Percentiles rank a stretch among this genome's conserved stretches.
Conservation (phyloP, 2,888 invertebrate species). For the Deladenus siricidicola region DNA sequence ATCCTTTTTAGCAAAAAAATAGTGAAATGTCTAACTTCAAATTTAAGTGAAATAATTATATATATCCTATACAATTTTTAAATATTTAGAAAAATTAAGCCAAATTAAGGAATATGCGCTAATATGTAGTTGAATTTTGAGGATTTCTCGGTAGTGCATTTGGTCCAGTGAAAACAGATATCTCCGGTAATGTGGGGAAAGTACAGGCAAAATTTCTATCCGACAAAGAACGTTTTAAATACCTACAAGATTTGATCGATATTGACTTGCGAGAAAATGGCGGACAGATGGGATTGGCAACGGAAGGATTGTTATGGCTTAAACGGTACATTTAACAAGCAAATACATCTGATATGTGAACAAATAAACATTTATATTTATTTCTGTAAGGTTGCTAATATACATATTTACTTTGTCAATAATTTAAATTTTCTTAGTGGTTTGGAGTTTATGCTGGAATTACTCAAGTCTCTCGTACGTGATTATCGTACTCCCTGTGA, state of each 20-base stretch:
- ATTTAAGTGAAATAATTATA: too few species aligned
- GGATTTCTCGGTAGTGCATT: constrained; percentile 37
- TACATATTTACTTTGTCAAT: too few species aligned
- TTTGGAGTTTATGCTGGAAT: constrained; percentile 50
- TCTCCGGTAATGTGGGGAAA: constrained; percentile 49
- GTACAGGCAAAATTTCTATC: constrained; percentile 36
- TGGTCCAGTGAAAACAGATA: constrained; percentile 43
- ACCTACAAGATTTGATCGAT: constrained; percentile 45
- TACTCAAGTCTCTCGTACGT: constrained; percentile 40
- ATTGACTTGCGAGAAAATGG: constrained; percentile 40
- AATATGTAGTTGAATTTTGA: constrained; percentile 19
- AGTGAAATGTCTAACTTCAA: too few species aligned
- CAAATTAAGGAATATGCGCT: too few species aligned
- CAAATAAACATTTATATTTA: too few species aligned
- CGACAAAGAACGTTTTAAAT: constrained; percentile 27
- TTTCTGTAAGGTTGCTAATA: too few species aligned
- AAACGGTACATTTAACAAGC: constrained; percentile 38
- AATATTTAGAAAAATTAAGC: too few species aligned
- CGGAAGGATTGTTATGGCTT: constrained; percentile 51
- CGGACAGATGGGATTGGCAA: constrained; percentile 46
- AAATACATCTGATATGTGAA: too few species aligned
- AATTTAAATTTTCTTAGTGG: too few species aligned
- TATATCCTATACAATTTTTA: too few species aligned
- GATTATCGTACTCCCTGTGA: constrained; percentile 30
- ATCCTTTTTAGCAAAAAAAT: too few species aligned